Base-by-base conservation (phyloP, 2,797 vertebrate species). In the Sylvilagus floridanus region DNA sequence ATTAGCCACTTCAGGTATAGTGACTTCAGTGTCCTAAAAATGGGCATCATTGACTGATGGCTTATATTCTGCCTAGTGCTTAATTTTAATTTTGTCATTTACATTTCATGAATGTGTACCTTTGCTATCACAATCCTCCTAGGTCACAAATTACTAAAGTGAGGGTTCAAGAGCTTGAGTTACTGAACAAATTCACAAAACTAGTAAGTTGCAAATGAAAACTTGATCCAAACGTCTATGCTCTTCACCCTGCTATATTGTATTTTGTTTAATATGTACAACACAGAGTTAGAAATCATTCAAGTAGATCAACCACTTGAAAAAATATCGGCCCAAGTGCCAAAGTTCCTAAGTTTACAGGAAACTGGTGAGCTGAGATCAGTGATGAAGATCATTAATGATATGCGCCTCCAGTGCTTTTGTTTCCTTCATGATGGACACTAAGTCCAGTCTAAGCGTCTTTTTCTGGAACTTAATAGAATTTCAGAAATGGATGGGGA, bases 331-430 rank as follows among this genome's bases (percentile, higher is more conserved):
- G 7, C 14, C 30, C 30, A 82, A 88, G 22, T 93, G 17, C 47
- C 95, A 50, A 87, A 65, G 17, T 66, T 4, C n/a, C 69, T 32
- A 78, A 47, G 4, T 84, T 84, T 87, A 82, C 16, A 84, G 73
- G 84, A 97, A 91, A 71, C 4, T 92, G 24, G 30, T 88, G 28
- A 94, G 8, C 19, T 86, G 47, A 92, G 28, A 26, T 78, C 75
- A 90, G 21, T 22, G 28, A 94, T 86, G 24, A 94, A 79, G 69
- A 79, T 85, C 52, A 52, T 92, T 73, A 52, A 22, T 78, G 62
- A 75, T 77, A n/a, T 88, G n/a, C 35, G 26, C 16, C 60, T 93
- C 30, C 2, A 90, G 11, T 19, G 42, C 79, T 81, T 57, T 73
- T 82, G 19, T 71, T 90, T 82, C 30, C 50, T 93, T 95, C 66